phyloP scores from a whole-genome alignment of 2,888 invertebrate genomes.

The Xanthia icteritia region DNA sequence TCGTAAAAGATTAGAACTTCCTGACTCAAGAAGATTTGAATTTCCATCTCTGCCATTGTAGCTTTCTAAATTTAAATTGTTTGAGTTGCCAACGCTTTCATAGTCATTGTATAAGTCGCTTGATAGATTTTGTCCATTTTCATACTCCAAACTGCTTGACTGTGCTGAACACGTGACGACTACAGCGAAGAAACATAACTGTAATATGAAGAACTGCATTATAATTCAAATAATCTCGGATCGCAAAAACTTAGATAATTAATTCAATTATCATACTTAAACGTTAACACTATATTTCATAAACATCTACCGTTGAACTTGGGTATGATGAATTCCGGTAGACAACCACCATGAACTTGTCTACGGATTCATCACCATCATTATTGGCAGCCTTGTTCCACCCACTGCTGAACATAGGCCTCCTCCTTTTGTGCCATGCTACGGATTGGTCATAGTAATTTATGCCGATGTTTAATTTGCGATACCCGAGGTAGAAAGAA shows the following conservation, averaged over 20 bases:
- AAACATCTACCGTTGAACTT: neutral
- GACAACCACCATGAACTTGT: neutral
- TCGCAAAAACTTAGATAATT: neutral
- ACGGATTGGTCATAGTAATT: neutral
- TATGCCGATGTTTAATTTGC: neutral
- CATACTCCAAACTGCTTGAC: neutral
- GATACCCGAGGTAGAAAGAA: neutral
- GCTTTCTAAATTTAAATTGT: neutral
- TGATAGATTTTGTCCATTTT: neutral
- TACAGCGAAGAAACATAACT: conserved; percentile 17
- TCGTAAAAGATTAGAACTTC: neutral
- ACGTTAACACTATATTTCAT: neutral
- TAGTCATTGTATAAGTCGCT: neutral
- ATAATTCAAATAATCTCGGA: neutral
- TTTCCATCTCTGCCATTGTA: neutral
- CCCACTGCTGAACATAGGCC: too few species aligned
- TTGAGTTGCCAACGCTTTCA: neutral
- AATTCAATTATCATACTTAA: neutral
- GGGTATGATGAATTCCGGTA: neutral
- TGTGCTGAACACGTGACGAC: conserved; percentile 5
- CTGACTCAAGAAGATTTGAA: conserved; percentile 5
- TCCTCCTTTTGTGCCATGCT: neutral
- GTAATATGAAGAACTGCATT: neutral
- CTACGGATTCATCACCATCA: neutral
- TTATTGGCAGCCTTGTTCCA: neutral